Percentiles rank a stretch among this genome's conserved stretches.
Conservation (phyloP, 2,888 invertebrate species). For the Orchesellides sinensis region DNA sequence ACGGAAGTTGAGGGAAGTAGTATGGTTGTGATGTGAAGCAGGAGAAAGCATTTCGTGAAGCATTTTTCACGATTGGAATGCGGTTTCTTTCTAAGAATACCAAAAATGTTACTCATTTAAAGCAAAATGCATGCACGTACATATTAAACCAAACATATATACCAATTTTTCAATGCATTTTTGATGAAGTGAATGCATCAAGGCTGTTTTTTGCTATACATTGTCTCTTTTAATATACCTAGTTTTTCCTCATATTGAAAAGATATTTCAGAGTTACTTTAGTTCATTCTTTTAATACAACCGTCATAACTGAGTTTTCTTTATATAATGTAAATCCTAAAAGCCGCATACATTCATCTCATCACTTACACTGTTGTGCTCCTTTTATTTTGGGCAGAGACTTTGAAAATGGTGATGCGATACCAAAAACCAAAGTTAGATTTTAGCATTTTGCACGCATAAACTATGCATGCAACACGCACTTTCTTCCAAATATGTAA, state of each 20-base stretch:
- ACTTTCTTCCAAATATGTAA: too few species aligned
- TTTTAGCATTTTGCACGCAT: neutral
- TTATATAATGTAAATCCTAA: constrained; percentile 4
- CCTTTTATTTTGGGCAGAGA: constrained; percentile 5
- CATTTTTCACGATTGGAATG: neutral
- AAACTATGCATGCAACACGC: constrained; percentile 17
- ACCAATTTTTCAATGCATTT: too few species aligned
- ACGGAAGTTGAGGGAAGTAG: neutral
- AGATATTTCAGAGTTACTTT: neutral
- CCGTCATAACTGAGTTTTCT: too few species aligned
- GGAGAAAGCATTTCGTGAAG: neutral
- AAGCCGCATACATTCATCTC: neutral
- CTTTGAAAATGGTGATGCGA: neutral
- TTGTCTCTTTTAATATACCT: neutral
- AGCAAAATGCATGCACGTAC: neutral
- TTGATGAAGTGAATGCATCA: too few species aligned
- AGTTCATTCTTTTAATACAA: too few species aligned
- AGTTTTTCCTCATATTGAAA: neutral
- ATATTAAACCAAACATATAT: too few species aligned
- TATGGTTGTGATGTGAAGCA: neutral
- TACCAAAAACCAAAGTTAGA: too few species aligned
- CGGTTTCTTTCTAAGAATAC: neutral
- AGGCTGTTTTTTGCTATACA: too few species aligned
- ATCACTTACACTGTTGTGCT: neutral
- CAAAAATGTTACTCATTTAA: neutral